Evolutionary conservation across 2,888 invertebrate genomes (phyloP).

Genomic region (Biston betularia): DNA sequence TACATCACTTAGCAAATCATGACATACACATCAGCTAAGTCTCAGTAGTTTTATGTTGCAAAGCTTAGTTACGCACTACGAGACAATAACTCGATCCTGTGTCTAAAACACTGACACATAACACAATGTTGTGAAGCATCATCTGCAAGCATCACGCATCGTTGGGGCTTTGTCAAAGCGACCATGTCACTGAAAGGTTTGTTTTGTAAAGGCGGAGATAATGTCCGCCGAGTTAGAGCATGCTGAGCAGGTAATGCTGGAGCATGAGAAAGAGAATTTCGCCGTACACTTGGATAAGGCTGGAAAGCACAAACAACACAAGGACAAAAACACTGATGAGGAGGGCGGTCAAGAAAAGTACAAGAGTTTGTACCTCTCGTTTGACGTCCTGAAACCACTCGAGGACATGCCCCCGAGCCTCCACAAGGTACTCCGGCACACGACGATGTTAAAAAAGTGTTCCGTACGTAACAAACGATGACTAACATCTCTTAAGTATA

Average conservation of each 20-base stretch:
- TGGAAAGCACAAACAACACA: constrained; percentile 68
- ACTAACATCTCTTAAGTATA: constrained; percentile 44
- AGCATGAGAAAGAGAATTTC: constrained; percentile 80
- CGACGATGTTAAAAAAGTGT: constrained; percentile 46
- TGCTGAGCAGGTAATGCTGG: constrained; percentile 84
- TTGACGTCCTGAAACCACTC: constrained; percentile 77
- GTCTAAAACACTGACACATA: constrained; percentile 60
- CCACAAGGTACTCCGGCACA: constrained; percentile 71
- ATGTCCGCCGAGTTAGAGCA: constrained; percentile 83
- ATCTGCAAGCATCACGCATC: constrained; percentile 69
- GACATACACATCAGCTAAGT: constrained; percentile 24
- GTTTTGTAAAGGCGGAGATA: constrained; percentile 84
- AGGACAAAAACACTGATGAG: constrained; percentile 58
- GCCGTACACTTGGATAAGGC: constrained; percentile 51
- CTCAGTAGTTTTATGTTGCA: constrained; percentile 43
- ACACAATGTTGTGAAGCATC: constrained; percentile 67
- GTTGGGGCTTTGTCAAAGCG: constrained; percentile 59
- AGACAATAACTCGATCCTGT: constrained; percentile 36
- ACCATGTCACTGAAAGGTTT: constrained; percentile 76
- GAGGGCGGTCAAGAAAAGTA: constrained; percentile 70
- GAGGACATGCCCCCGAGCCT: constrained; percentile 72
- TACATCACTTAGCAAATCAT: constrained; percentile 23
- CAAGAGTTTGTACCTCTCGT: constrained; percentile 77
- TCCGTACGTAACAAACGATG: constrained; percentile 40
- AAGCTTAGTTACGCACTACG: constrained; percentile 39